Conservation (phyloP, 1,140 invertebrate genomes). For the Pseudomyrmex sp. region DNA sequence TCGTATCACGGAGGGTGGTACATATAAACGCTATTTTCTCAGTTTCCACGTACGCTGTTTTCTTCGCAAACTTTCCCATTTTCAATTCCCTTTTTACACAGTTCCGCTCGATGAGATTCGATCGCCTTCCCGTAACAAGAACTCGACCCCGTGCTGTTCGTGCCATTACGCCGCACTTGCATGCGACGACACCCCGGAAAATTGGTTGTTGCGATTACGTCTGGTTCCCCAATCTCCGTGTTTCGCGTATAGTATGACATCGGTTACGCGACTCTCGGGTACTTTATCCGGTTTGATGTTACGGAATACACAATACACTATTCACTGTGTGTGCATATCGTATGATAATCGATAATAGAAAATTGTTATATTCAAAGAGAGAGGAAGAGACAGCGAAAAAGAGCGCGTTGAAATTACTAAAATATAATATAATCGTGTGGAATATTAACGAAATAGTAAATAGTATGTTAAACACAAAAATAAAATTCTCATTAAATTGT, state of each 20-base stretch:
- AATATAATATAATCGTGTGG: no score
- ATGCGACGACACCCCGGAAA: slow-evolving; percentile 54
- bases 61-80: slow-evolving; percentile 34
- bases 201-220: slow-evolving; percentile 64
- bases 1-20: not conserved
- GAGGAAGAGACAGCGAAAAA: no score
- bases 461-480: no score
- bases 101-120: slow-evolving; percentile 60
- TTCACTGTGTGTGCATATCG: no score
- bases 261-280: not conserved
- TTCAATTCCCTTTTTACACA: slow-evolving; percentile 47
- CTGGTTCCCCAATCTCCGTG: slow-evolving; percentile 1
- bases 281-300: slow-evolving; percentile 23
- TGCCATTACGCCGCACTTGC: slow-evolving; percentile 61
- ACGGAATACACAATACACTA: not conserved
- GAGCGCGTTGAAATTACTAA: no score
- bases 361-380: no score
- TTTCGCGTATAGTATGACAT: slow-evolving; percentile 21
- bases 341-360: no score
- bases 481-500: no score
- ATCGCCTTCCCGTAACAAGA: slow-evolving; percentile 52
- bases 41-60: not conserved
- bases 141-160: slow-evolving; percentile 34
- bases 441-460: no score
- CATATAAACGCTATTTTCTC: not conserved